Percentiles rank a stretch among this genome's conserved stretches.
phyloP scores from a whole-genome alignment of 2,888 invertebrate genomes.

The Ctena decussata region DNA sequence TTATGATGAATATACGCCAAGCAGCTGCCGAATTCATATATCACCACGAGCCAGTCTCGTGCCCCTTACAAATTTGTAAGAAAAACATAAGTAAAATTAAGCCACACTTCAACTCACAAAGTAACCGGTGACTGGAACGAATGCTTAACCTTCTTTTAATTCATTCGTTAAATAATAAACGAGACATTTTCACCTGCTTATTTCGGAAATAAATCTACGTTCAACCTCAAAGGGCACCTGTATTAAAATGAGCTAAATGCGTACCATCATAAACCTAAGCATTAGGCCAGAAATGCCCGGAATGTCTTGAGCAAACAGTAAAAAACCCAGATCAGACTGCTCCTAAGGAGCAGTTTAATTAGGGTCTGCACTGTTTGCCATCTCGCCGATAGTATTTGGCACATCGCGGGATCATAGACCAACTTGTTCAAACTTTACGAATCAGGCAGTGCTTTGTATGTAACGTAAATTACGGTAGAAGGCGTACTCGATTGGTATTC shows the following conservation, averaged over 20 bases:
- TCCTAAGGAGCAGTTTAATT: too few species aligned
- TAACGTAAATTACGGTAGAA: too few species aligned
- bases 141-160: background rate
- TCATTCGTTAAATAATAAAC: conserved; percentile 14
- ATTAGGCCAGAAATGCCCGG: too few species aligned
- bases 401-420: too few species aligned
- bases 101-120: conserved; percentile 36
- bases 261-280: too few species aligned
- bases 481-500: background rate
- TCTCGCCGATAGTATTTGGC: too few species aligned
- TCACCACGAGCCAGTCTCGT: conserved; percentile 42
- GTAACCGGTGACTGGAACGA: conserved; percentile 29
- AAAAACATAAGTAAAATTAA: conserved; percentile 44
- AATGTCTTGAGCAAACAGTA: too few species aligned
- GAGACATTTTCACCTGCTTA: conserved; percentile 47
- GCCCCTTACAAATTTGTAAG: conserved; percentile 20
- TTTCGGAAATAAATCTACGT: conserved; percentile 22
- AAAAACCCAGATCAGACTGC: too few species aligned
- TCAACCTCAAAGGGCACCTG: conserved; percentile 44
- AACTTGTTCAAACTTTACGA: too few species aligned
- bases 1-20: background rate
- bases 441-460: too few species aligned
- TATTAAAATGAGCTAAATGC: conserved; percentile 58
- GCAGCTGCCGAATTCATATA: background rate
- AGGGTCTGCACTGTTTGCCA: too few species aligned